A percentile compares a stretch with the other conserved stretches of the same genome.
These are phyloP conservation scores for Boloria euphrosyne DNA, from an alignment of 2,888 invertebrate species.

Conservation along the genomic window DNA sequence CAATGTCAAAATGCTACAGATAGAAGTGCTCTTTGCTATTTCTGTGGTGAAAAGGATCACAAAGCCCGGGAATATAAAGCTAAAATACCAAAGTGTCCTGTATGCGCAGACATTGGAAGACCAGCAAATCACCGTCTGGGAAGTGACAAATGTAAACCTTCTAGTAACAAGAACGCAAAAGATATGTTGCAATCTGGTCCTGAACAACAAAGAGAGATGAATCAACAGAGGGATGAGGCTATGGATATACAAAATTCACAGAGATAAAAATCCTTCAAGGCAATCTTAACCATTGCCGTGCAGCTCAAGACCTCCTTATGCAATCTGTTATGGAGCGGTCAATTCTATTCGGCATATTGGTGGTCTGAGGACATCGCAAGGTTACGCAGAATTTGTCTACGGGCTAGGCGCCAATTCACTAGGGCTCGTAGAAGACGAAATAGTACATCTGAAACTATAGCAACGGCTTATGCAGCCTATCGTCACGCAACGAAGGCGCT, in stretches of 20 bases:
- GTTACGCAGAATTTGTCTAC: conserved; percentile 17
- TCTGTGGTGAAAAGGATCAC: conserved; percentile 32
- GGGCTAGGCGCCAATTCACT: conserved; percentile 25
- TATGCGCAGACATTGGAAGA: conserved; percentile 31
- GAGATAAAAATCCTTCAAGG: neutral
- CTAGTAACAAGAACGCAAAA: neutral
- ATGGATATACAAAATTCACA: conserved; percentile 3
- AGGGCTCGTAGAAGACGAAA: conserved; percentile 17
- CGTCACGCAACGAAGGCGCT: conserved; percentile 11
- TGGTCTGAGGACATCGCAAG: conserved; percentile 27
- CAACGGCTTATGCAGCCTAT: conserved; percentile 6
- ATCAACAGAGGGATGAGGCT: neutral
- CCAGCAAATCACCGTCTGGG: conserved; percentile 30
- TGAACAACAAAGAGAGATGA: neutral
- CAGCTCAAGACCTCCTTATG: conserved; percentile 13
- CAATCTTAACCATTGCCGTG: neutral
- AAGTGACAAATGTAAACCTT: conserved; percentile 7
- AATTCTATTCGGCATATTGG: conserved; percentile 27
- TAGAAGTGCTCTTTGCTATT: conserved; percentile 31
- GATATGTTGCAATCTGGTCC: too few relatives aligned
- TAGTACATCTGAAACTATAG: conserved; percentile 2
- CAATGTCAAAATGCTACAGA: conserved; percentile 25
- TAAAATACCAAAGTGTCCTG: conserved; percentile 18
- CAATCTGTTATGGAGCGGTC: conserved; percentile 6
- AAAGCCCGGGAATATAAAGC: conserved; percentile 27